These are phyloP conservation scores for Cottus gobio DNA, from an alignment of 2,113 vertebrate species.

Conservation along the genomic window DNA sequence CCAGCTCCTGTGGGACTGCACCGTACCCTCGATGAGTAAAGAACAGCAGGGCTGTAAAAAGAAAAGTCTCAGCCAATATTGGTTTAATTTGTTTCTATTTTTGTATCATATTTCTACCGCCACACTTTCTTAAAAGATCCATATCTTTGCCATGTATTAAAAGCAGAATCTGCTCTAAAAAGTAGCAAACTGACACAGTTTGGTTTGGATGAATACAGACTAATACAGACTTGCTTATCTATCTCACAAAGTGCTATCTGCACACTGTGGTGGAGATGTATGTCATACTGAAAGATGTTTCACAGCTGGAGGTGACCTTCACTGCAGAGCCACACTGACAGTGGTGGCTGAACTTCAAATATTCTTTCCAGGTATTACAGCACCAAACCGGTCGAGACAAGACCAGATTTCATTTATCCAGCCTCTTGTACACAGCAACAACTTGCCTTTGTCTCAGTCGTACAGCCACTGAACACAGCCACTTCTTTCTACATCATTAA, in stretches of 20 bases:
- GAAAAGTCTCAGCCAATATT: constrained; percentile 16
- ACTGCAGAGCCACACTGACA: background rate
- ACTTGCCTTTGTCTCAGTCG: background rate
- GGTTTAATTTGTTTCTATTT: background rate
- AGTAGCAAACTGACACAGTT: constrained; percentile 35
- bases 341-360: constrained; percentile 21
- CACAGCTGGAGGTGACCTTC: constrained; percentile 10
- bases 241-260: constrained; percentile 46
- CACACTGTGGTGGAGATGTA: constrained; percentile 32
- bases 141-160: constrained; percentile 15
- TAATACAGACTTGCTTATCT: constrained; percentile 35
- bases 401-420: background rate
- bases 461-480: background rate
- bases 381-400: background rate
- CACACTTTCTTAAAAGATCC: constrained; percentile 23
- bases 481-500: constrained; percentile 1
- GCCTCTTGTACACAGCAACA: background rate
- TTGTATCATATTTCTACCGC: constrained; percentile 9
- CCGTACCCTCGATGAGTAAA: constrained; percentile 55
- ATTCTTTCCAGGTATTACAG: background rate
- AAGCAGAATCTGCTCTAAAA: constrained; percentile 24
- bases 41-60: constrained; percentile 64
- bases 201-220: constrained; percentile 43
- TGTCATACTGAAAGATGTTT: constrained; percentile 46
- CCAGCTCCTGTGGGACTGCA: constrained; percentile 14